Base-by-base conservation (phyloP, 2,797 vertebrate species). In the Odontamblyopus rebecca region DNA sequence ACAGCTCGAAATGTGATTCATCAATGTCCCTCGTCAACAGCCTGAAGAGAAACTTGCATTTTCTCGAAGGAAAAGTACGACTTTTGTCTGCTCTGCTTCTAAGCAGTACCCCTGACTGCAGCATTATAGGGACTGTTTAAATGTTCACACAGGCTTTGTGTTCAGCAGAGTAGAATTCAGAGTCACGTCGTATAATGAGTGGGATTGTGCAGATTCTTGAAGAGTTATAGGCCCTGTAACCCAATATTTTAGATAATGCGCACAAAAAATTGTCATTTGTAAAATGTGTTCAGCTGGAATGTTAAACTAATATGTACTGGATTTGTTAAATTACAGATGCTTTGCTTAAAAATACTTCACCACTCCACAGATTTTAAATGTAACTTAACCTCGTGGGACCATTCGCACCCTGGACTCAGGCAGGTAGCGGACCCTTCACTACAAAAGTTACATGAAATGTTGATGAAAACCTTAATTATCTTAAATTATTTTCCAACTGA, bases 1-100 rank as follows among this genome's bases (percentile, higher is more conserved):
- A 74, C 75, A 84, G 77, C 69, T 85, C 69, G 71, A 76, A 73
- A 80, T 81, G 86, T 84, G 76, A 89, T 89, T 88, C 83, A 90
- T 89, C 86, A 86, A 71, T 62, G 85, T 85, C 81, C 80, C 50
- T 62, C 53, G 65, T 62, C 69, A 70, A 77, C 41, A 48, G 67
- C 32, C 60, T 62, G 61, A 62, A 76, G 19, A 76, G 66, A 73
- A 76, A 61, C 62, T 35, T 76, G 72, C 50, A 53, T 75, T 75
- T 79, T 78, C 68, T 18, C 66, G 62, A 38, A 23, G 57, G 60
- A 78, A 77, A 70, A 63, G 12, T 18, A 51, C 38, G 53, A 82
- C 69, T 86, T 85, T 83, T 78, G 75, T 78, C 83, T 73, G 79
- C 71, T 71, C 78, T 53, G 77, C 82, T 63, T 86, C 70, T 75